Evolutionary conservation across 2,113 vertebrate species (phyloP).

Genomic region (Pterocles orientalis): DNA sequence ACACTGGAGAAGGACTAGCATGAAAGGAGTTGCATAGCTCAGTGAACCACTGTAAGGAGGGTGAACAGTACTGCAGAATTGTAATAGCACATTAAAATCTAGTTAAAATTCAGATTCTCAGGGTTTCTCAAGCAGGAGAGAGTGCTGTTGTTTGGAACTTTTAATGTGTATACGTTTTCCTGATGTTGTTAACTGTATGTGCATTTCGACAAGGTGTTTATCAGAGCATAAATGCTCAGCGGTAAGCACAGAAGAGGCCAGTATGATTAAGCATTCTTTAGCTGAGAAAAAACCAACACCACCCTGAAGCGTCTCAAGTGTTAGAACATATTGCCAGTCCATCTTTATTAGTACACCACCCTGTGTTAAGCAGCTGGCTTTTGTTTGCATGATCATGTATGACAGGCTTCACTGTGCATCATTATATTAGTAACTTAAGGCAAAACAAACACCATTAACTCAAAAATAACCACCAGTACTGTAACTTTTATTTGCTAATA

Average conservation of each 20-base stretch:
- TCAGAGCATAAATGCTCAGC: background rate
- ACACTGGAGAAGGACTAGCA: background rate
- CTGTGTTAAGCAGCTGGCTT: background rate
- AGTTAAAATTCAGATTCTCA: background rate
- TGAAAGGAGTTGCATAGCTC: background rate
- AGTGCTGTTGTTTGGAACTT: background rate
- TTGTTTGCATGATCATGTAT: background rate
- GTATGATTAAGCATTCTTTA: background rate
- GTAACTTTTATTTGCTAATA: constrained; percentile 96
- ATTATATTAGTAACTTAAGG: background rate
- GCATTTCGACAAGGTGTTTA: background rate
- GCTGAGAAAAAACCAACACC: background rate
- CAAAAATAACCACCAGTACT: constrained; percentile 81
- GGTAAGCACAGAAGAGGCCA: background rate
- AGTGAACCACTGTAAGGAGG: background rate
- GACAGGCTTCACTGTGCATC: constrained; percentile 7
- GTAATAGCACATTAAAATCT: background rate
- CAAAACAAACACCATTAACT: constrained; percentile 68
- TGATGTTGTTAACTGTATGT: background rate
- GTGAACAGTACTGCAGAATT: background rate
- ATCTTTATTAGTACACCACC: constrained; percentile 29
- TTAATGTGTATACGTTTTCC: background rate
- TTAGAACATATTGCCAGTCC: background rate
- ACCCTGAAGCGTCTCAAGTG: background rate
- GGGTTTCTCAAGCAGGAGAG: background rate